Base-by-base conservation (phyloP, 2,888 invertebrate species). In the Lasioglossum vierecki region DNA sequence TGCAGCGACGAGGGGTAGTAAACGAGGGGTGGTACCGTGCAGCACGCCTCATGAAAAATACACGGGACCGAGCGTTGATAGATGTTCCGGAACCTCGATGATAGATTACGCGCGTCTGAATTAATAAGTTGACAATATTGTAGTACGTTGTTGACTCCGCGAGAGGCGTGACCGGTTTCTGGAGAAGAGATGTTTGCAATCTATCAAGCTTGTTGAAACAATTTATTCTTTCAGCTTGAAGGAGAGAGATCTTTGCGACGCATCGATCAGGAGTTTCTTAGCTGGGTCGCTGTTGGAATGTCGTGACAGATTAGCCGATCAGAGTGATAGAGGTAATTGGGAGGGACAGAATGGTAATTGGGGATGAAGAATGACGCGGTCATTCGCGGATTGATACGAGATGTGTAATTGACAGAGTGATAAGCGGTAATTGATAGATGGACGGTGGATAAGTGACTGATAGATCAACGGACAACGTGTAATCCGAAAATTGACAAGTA, bases 41-140 rank as follows among this genome's bases (percentile, higher is more conserved):
- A 1, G 5, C 39, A 11, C n/a, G 49, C 46, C 8, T 22, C 11
- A 39, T 72, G 80, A 81, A 74, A 74, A 82, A 82, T 73, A 53
- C 73, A 41, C n/a, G 57, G 46, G 53, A 66, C 53, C 13, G 46
- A 44, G 53, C 4, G 26, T 15, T 80, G 80, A 80, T 80, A 73
- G 66, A 46, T 53, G 49, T 53, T 39, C 30, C 9, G 15, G 53
- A 80, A 80, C 46, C 44, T n/a, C 68, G 68, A 39, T 68, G 68
- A 68, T 68, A 39, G 22, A 80, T 80, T 57, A 49, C 41, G 41
- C 11, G 15, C 22, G 15, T 30, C 26, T 6, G 15, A 35, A 74
- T 39, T 66, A 35, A 74, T 41, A 39, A 49, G 39, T 49, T 53
- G 49, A 68, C 46, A 5, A 15, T 39, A 68, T 39, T 22, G 68